Conservation (phyloP, 2,888 invertebrate genomes). For the Clanis bilineata region DNA sequence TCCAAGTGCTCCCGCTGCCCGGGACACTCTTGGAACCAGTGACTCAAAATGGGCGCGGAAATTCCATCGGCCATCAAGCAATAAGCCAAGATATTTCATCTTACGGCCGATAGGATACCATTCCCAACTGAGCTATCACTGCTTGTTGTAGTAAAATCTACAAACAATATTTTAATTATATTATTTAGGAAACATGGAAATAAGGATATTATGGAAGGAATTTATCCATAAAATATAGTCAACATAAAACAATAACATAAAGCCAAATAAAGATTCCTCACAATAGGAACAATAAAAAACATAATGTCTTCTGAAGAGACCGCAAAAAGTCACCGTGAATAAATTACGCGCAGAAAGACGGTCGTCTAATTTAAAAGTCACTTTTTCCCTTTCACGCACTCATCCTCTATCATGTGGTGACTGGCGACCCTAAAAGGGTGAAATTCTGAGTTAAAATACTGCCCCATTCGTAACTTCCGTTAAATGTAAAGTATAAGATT, state of each 20-base stretch:
- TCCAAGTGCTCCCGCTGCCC: too few species aligned
- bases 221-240: too few species aligned
- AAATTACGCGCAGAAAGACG: constrained; percentile 45
- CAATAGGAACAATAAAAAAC: constrained; percentile 20
- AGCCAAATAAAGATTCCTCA: background rate
- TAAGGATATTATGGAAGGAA: too few species aligned
- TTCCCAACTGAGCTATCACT: too few species aligned
- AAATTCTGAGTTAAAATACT: constrained; percentile 34
- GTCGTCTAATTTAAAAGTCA: constrained; percentile 37
- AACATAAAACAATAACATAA: background rate
- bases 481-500: constrained; percentile 8
- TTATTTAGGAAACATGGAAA: too few species aligned
- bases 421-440: constrained; percentile 36
- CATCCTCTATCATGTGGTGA: constrained; percentile 38
- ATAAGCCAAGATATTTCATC: too few species aligned
- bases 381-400: constrained; percentile 41
- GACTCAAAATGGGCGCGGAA: too few species aligned
- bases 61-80: too few species aligned
- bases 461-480: constrained; percentile 29
- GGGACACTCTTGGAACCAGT: too few species aligned
- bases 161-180: too few species aligned
- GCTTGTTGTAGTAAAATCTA: too few species aligned
- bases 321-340: constrained; percentile 49
- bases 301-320: constrained; percentile 28
- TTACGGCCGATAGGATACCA: too few species aligned